Conservation (phyloP, 2,797 vertebrate genomes). For the Tauraco hartlaubi region DNA sequence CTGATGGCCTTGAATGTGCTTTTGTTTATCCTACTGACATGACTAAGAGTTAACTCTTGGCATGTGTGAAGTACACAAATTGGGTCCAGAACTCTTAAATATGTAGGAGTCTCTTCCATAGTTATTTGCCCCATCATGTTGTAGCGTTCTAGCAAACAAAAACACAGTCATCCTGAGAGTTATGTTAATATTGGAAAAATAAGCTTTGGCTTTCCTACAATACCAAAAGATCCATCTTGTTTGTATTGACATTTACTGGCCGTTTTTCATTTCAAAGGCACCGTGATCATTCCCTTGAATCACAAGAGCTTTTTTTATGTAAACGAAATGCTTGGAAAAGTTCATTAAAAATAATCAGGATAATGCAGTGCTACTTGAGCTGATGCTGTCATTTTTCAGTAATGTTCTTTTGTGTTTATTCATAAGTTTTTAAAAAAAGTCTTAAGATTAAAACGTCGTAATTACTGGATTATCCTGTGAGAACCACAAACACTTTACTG, state of each 20-base stretch:
- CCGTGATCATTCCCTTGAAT: neutral
- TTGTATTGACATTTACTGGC: neutral
- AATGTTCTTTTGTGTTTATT: neutral
- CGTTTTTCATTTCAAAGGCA: neutral
- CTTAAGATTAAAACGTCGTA: neutral
- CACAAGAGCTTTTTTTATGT: neutral
- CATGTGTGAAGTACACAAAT: neutral
- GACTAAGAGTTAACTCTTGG: neutral
- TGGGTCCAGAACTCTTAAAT: neutral
- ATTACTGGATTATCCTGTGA: neutral
- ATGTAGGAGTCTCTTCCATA: neutral
- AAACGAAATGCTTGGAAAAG: neutral
- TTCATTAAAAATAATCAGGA: conserved; percentile 1
- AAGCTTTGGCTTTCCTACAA: neutral
- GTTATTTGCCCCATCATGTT: neutral
- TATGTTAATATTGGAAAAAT: neutral
- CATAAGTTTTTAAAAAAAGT: neutral
- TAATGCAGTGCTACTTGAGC: neutral
- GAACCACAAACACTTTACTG: neutral
- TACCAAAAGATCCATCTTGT: neutral
- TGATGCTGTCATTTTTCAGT: neutral
- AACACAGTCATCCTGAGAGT: neutral
- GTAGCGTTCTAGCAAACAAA: neutral
- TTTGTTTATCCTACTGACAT: neutral
- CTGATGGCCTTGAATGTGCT: neutral